These are phyloP conservation scores for Crotalus tigris DNA, from an alignment of 2,113 vertebrate species.

Conservation along the genomic window DNA sequence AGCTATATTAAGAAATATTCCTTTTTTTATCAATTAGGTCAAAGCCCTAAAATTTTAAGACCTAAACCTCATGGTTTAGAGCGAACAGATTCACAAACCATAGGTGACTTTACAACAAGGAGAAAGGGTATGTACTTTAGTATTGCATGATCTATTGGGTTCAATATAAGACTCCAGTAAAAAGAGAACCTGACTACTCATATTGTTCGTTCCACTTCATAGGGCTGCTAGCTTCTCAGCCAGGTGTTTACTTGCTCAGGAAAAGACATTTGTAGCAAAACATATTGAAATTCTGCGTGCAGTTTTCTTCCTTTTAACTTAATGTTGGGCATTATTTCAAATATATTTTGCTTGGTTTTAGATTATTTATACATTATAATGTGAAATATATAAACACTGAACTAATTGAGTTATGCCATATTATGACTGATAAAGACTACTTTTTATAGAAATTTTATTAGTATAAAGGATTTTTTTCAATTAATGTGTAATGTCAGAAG, in stretches of 20 bases:
- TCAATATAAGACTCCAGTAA: constrained; percentile 50
- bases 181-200: constrained; percentile 31
- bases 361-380: constrained; percentile 15
- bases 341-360: neutral
- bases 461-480: neutral
- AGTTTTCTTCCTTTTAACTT: constrained; percentile 19
- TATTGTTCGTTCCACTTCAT: constrained; percentile 36
- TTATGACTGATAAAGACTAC: constrained; percentile 8
- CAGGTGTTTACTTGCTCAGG: constrained; percentile 22
- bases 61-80: constrained; percentile 97
- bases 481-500: neutral
- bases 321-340: constrained; percentile 4
- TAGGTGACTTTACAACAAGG: constrained; percentile 96
- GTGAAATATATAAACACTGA: neutral
- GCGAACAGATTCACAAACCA: constrained; percentile 99
- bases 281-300: neutral
- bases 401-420: constrained; percentile 3
- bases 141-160: constrained; percentile 66
- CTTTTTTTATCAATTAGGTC: constrained; percentile 99
- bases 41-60: constrained; percentile 99
- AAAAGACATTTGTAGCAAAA: constrained; percentile 2
- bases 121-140: constrained; percentile 97
- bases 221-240: neutral
- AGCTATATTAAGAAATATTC: constrained; percentile 84
- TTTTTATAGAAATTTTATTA: neutral